Base-by-base conservation (phyloP, 2,797 vertebrate species). In the Mustela erminea region DNA sequence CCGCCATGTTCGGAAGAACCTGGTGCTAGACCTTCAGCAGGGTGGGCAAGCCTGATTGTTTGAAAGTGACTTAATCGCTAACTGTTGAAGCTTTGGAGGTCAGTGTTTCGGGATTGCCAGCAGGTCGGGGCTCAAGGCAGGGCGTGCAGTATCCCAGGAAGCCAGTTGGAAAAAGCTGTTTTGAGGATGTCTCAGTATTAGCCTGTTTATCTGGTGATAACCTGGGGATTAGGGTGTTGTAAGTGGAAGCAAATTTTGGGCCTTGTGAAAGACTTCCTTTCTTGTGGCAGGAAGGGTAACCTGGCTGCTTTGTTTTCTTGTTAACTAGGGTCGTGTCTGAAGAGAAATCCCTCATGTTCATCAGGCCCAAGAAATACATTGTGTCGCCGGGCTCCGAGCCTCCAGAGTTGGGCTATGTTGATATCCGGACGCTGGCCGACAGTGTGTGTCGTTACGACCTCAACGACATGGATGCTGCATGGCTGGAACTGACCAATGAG, bases 381-480 rank as follows among this genome's bases (percentile, higher is more conserved):
- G 98, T 99, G 9, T 99, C 99, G 0, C 99, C 99, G 0, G 99
- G 99, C 27, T 96, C 98, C 0, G 99, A 99, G 98, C 99, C 99
- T 0, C 99, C 99, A 0, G 99, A 99, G 87, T 98, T 99, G 97
- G 99, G 99, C 66, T 99, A 99, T 0, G 99, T 99, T 23, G 99
- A 99, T 98, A 99, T 99, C 93, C 99, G 99, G 3, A 99, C 99
- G 0, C 98, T 99, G 97, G 99, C 99, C 0, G 99, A 99, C 78
- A 99, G 99, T 0, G 98, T 99, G 72, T 99, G 99, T 80, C 99
- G 99, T 72, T 99, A 99, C 0, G 99, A 99, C 98, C 99, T 99
- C 97, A 99, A 99, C 4, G 99, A 99, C 27, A 98, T 99, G 97
- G 99, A 99, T 0, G 99, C 99, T 0, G 98, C 99, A 0, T 99